These are phyloP conservation scores for Neogale vison DNA, from an alignment of 2,113 vertebrate species.

Conservation along the genomic window DNA sequence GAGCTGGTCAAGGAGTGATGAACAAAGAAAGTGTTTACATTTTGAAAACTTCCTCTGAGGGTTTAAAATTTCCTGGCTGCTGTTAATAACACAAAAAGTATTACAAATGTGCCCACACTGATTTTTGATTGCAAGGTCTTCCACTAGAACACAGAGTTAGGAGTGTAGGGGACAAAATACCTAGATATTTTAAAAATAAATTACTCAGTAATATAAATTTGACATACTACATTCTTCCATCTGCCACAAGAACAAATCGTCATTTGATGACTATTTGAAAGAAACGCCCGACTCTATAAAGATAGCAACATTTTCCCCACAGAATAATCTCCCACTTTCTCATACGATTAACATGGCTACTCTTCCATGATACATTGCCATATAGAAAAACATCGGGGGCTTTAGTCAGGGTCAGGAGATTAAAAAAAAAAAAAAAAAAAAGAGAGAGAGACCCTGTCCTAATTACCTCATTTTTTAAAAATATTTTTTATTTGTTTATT, in stretches of 20 bases:
- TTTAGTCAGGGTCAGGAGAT: not conserved
- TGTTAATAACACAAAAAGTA: not conserved
- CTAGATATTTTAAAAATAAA: slow-evolving; percentile 30
- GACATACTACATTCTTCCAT: not conserved
- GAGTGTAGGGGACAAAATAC: not conserved
- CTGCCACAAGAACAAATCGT: not conserved
- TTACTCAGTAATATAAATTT: not conserved
- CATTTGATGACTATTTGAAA: not conserved
- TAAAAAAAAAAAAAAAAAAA: not conserved
- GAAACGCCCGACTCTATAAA: not conserved
- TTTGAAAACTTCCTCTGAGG: not conserved
- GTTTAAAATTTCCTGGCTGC: not conserved
- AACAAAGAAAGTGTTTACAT: not conserved
- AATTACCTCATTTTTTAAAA: not conserved
- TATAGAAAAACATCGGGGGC: not conserved
- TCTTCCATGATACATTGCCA: not conserved
- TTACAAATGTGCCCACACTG: not conserved
- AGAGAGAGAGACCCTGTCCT: no score
- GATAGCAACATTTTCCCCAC: not conserved
- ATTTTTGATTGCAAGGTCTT: slow-evolving; percentile 1
- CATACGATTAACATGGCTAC: not conserved
- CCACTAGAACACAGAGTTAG: not conserved
- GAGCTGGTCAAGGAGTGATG: not conserved
- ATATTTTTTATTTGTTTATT: no score
- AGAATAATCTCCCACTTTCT: not conserved